These are phyloP conservation scores for Helicoverpa assulta DNA, from an alignment of 2,888 invertebrate species.

Conservation along the genomic window DNA sequence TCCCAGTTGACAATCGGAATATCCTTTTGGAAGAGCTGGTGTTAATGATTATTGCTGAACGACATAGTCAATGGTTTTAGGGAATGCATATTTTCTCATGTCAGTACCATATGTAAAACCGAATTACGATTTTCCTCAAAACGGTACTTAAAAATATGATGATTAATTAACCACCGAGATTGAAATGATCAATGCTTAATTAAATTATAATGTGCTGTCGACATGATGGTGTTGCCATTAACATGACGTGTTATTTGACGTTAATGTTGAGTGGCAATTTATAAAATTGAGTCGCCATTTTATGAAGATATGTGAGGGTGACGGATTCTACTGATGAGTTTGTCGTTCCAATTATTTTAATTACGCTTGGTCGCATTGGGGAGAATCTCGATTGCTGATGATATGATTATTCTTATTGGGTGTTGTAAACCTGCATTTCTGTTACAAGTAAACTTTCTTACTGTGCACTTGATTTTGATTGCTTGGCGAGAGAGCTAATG, in stretches of 20 bases:
- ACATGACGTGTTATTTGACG: conserved; percentile 50
- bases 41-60: no score
- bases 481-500: background rate
- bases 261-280: conserved; percentile 51
- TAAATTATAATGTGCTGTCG: conserved; percentile 55
- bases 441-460: background rate
- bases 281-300: conserved; percentile 45
- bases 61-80: background rate
- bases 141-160: conserved; percentile 40
- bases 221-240: conserved; percentile 42
- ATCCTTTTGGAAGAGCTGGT: no score
- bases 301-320: conserved; percentile 28
- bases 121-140: conserved; percentile 4
- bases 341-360: conserved; percentile 57
- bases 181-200: conserved; percentile 53
- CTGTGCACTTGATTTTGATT: background rate
- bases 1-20: no score
- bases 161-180: conserved; percentile 44
- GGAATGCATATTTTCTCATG: no score
- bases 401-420: conserved; percentile 37
- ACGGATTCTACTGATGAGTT: conserved; percentile 25
- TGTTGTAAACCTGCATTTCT: conserved; percentile 8
- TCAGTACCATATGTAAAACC: background rate
- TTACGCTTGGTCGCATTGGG: conserved; percentile 43
- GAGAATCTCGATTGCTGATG: conserved; percentile 36